phyloP scores from a whole-genome alignment of 2,888 invertebrate species.

The Myopa tessellatipennis region DNA sequence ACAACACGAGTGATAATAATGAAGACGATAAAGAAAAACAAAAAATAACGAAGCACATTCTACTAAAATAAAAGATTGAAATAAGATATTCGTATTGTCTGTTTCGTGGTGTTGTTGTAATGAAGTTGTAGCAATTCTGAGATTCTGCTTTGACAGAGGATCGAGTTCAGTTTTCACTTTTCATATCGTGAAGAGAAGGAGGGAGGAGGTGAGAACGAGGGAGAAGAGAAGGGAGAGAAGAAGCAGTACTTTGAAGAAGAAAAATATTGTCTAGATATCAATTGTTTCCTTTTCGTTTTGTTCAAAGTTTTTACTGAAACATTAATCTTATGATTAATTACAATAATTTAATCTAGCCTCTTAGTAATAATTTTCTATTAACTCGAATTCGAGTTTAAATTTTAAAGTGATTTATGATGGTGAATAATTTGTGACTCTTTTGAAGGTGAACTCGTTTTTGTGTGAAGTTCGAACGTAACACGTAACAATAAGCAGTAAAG shows the following conservation, averaged over 20 bases:
- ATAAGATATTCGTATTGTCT: constrained; percentile 21
- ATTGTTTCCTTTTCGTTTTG: background rate
- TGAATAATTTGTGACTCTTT: no score
- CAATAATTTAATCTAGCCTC: no score
- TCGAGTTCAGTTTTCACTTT: background rate
- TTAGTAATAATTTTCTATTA: no score
- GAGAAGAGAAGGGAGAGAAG: background rate
- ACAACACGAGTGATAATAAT: constrained; percentile 36
- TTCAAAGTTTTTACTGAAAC: background rate
- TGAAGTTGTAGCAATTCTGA: constrained; percentile 32
- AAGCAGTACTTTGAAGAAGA: background rate
- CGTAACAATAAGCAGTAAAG: background rate
- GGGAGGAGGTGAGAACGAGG: background rate
- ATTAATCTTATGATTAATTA: no score
- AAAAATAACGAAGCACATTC: background rate
- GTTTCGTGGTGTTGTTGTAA: constrained; percentile 4
- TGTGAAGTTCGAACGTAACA: no score
- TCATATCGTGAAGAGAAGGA: background rate
- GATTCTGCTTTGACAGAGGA: background rate
- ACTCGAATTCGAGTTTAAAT: no score
- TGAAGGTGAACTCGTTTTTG: no score
- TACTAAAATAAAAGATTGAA: constrained; percentile 19
- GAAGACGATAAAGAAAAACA: constrained; percentile 43
- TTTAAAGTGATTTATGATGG: no score
- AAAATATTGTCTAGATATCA: background rate